Conservation (phyloP, 2,888 invertebrate species). For the Tachina fera region DNA sequence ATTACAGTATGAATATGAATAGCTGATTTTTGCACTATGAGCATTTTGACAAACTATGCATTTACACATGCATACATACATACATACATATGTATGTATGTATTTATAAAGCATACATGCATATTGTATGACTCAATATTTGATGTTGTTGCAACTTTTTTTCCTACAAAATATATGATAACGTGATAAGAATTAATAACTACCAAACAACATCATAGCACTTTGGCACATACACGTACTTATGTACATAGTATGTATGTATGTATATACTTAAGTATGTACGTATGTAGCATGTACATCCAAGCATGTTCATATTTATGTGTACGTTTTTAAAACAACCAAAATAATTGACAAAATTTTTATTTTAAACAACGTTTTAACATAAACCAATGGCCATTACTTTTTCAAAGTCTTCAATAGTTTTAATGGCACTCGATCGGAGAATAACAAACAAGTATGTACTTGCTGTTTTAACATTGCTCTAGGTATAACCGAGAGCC, state of each 20-base stretch:
- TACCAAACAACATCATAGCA: constrained; percentile 21
- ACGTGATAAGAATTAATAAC: constrained; percentile 67
- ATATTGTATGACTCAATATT: constrained; percentile 52
- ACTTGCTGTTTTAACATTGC: constrained; percentile 32
- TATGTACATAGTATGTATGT: background rate
- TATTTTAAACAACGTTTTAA: background rate
- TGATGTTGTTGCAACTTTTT: background rate
- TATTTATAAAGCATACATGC: background rate
- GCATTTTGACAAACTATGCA: constrained; percentile 17
- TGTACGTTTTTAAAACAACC: background rate
- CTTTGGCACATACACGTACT: background rate
- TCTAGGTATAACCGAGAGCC: constrained; percentile 45
- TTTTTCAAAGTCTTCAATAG: background rate
- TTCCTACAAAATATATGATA: constrained; percentile 41
- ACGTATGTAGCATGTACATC: constrained; percentile 50
- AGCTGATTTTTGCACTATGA: constrained; percentile 50
- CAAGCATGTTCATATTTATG: background rate
- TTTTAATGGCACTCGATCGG: background rate
- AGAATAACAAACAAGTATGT: constrained; percentile 15
- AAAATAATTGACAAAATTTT: background rate
- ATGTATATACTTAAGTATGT: background rate
- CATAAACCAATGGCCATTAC: background rate
- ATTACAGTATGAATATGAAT: constrained; percentile 13
- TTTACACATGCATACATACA: background rate
- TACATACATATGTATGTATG: background rate